Conservation (phyloP, 2,888 invertebrate genomes). For the Tethea ocularis region DNA sequence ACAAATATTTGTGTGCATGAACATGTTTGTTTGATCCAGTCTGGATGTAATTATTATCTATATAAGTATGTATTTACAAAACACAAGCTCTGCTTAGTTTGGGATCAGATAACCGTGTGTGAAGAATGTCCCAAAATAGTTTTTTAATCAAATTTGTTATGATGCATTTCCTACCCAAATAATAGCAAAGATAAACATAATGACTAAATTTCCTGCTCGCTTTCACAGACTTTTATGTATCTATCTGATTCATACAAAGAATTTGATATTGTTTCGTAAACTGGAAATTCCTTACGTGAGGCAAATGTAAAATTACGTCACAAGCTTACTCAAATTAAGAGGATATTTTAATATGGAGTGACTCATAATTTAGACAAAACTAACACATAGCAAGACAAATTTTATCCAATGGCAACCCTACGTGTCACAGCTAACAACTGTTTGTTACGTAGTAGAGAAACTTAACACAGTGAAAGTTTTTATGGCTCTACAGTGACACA, state of each 20-base stretch:
- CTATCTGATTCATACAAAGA: slow-evolving; percentile 25
- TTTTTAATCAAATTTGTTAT: slow-evolving; percentile 8
- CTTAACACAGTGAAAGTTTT: slow-evolving; percentile 73
- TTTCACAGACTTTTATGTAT: slow-evolving; percentile 12
- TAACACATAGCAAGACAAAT: not conserved
- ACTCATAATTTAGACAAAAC: not conserved
- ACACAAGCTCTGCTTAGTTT: too few species aligned
- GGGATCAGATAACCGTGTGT: too few species aligned
- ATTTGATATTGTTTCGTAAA: slow-evolving; percentile 28
- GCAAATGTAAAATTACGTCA: not conserved
- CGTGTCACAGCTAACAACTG: slow-evolving; percentile 53
- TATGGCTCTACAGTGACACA: slow-evolving; percentile 53
- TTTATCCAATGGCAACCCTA: slow-evolving; percentile 35
- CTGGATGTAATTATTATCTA: too few species aligned
- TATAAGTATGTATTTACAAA: too few species aligned
- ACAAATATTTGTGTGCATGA: too few species aligned
- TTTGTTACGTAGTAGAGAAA: slow-evolving; percentile 71
- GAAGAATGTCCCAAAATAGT: too few species aligned
- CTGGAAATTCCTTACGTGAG: slow-evolving; percentile 38
- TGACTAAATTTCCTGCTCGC: slow-evolving; percentile 23
- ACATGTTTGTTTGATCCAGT: too few species aligned
- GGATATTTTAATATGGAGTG: not conserved
- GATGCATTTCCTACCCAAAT: not conserved
- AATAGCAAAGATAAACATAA: not conserved
- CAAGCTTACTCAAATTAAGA: not conserved